Conservation (phyloP, 2,888 invertebrate species). For the Dendrolimus houi region DNA sequence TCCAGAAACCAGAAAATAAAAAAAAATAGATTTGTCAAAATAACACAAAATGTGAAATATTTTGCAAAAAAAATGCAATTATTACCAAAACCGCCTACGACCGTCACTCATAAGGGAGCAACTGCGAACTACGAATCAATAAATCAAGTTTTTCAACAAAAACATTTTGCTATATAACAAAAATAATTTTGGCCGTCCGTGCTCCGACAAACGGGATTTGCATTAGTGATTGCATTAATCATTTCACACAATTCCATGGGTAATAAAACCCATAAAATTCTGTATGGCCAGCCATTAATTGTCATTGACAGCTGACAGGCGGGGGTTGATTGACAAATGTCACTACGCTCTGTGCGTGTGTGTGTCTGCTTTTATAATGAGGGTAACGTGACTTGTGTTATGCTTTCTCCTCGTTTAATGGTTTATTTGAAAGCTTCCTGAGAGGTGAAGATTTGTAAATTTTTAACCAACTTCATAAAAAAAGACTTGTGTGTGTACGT, state of each 20-base stretch:
- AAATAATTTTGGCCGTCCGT: slow-evolving; percentile 36
- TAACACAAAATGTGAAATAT: neutral
- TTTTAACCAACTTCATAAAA: neutral
- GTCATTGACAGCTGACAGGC: slow-evolving; percentile 71
- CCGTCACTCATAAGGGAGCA: slow-evolving; percentile 33
- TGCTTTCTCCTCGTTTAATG: neutral
- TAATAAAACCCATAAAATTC: slow-evolving; percentile 70
- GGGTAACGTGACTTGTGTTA: neutral
- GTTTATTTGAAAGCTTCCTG: neutral
- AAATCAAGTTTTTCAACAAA: slow-evolving; percentile 57
- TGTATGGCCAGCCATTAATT: slow-evolving; percentile 70
- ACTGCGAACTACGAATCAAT: slow-evolving; percentile 44
- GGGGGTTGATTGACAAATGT: slow-evolving; percentile 73
- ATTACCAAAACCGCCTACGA: slow-evolving; percentile 33
- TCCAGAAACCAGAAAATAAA: too few relatives aligned
- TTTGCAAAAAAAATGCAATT: slow-evolving; percentile 14
- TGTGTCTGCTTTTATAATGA: slow-evolving; percentile 6
- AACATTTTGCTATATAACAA: neutral
- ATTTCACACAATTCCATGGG: slow-evolving; percentile 59
- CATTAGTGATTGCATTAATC: slow-evolving; percentile 75
- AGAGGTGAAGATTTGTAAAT: neutral
- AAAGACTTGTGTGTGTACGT: too few relatives aligned
- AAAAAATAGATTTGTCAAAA: neutral
- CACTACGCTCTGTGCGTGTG: slow-evolving; percentile 39
- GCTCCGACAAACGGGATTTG: slow-evolving; percentile 59